Conservation (phyloP, 2,888 invertebrate species). For the Chaitophorus viminalis region DNA sequence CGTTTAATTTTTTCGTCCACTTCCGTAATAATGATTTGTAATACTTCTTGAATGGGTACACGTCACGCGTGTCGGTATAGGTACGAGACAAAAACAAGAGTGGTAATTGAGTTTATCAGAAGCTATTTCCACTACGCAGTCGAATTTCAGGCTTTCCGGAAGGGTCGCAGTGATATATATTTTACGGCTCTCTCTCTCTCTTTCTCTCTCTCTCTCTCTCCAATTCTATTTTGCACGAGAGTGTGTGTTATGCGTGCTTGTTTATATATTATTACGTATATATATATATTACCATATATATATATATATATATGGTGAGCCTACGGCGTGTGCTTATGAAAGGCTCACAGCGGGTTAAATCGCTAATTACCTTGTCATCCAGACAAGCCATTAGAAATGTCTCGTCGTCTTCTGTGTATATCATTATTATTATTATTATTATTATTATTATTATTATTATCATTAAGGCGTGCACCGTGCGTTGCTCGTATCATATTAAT, state of each 20-base stretch:
- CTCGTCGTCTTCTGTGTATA: constrained; percentile 33
- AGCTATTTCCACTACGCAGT: not conserved
- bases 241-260: not conserved
- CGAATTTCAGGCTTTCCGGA: not conserved
- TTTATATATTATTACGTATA: too few species aligned
- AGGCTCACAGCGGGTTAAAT: constrained; percentile 53
- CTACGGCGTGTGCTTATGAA: constrained; percentile 34
- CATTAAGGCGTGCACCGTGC: constrained; percentile 4
- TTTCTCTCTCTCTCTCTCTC: too few species aligned
- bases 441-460: constrained; percentile 34
- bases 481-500: constrained; percentile 35
- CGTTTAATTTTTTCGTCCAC: too few species aligned
- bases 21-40: too few species aligned
- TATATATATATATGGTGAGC: not conserved
- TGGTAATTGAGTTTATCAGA: not conserved
- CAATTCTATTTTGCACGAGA: not conserved
- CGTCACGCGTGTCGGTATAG: too few species aligned
- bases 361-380: constrained; percentile 56
- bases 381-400: constrained; percentile 30
- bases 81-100: not conserved
- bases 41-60: too few species aligned
- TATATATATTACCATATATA: not conserved
- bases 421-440: constrained; percentile 43
- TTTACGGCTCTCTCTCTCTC: not conserved
- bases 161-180: not conserved